Percentiles rank a stretch among this genome's conserved stretches.
phyloP scores from a whole-genome alignment of 2,113 vertebrate species.

The Ochotona curzoniae region DNA sequence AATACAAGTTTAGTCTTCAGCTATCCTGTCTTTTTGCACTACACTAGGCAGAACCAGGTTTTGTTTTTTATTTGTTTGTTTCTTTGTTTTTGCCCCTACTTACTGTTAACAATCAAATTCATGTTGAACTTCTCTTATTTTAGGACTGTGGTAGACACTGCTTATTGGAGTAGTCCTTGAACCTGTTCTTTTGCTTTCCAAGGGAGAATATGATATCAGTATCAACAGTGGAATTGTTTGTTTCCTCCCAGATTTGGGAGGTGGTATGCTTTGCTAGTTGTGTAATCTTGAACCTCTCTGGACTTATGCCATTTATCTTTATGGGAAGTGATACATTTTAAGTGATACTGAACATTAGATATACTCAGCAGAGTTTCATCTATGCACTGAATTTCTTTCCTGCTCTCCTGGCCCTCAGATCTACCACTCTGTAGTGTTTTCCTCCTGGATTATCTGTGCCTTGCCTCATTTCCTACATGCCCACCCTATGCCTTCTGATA shows the following conservation, averaged over 20 bases:
- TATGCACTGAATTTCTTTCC: not conserved
- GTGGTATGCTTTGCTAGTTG: not conserved
- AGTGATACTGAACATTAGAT: not conserved
- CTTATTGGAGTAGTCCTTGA: not conserved
- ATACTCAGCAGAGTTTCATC: not conserved
- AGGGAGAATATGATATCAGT: not conserved
- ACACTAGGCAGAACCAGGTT: not conserved
- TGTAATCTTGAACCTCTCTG: conserved; percentile 6
- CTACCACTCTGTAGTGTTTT: not conserved
- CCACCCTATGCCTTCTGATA: not conserved
- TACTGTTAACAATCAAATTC: not conserved
- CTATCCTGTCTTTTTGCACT: not conserved
- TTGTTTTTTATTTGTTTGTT: too few relatives aligned
- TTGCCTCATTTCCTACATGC: not conserved
- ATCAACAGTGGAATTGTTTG: not conserved
- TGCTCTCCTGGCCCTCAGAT: not conserved
- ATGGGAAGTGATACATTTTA: not conserved
- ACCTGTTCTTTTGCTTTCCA: not conserved
- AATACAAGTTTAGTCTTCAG: not conserved
- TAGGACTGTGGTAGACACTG: not conserved
- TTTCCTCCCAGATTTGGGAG: conserved; percentile 3
- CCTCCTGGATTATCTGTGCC: not conserved
- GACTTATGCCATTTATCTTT: not conserved
- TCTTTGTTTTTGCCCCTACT: not conserved
- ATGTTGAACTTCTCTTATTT: not conserved